Base-by-base conservation (phyloP, 2,888 invertebrate species). In the Orthosia gothica region DNA sequence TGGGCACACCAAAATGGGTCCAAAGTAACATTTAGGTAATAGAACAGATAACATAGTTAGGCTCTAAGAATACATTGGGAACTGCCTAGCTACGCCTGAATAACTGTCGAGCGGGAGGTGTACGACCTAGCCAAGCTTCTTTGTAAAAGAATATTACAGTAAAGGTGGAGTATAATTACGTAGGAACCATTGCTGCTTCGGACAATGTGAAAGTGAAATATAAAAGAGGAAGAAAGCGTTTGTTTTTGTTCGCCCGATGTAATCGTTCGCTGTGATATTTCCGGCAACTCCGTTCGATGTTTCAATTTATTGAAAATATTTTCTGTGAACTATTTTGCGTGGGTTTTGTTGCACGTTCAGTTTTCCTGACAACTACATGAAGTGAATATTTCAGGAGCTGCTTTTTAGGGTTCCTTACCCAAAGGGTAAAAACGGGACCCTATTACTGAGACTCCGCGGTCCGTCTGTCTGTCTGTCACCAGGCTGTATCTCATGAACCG, bases 241-340 rank as follows among this genome's bases (percentile, higher is more conserved):
- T 26, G 3, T 26, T 26, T 26, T 26, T 3, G 26, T 26, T 26
- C 26, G 26, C 26, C 26, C 26, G 3, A 26, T 26, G 73, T 75
- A 85, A 79, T 79, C 75, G 76, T 70, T 55, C 69, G 65, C 62
- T 50, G 66, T 67, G 85, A 88, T 87, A 81, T 84, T 84, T 82
- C 88, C 87, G 88, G 63, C 74, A 66, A 72, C 69, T 23, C 40
- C 40, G 73, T 57, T 67, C 64, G 67, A 68, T 75, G 79, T 78
- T 88, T 78, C 80, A 67, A 71, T 84, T 67, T 74, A 81, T 71
- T 68, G 74, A 78, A 86, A 81, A 88, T 84, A 74, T 84, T 79
- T 82, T 86, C 70, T n/a, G n/a, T n/a, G n/a, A n/a, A n/a, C 72
- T 87, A 74, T 87, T 85, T 79, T 73, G 58, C 69, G 59, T 78